These are phyloP conservation scores for Wasmannia auropunctata DNA, from an alignment of 1,140 invertebrate species.

Conservation along the genomic window DNA sequence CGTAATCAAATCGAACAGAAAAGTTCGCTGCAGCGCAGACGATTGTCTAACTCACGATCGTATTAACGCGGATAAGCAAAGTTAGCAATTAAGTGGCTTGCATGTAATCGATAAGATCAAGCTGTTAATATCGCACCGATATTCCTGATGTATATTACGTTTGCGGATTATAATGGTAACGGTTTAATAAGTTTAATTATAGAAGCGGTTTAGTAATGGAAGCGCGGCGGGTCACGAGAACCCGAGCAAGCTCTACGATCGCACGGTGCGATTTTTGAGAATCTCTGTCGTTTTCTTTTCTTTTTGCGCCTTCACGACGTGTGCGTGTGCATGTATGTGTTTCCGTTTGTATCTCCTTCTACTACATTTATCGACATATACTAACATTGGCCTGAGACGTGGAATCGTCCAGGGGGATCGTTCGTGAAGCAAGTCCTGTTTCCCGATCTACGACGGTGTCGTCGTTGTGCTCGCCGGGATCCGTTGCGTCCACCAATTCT, in stretches of 20 bases:
- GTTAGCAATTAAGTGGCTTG: background rate
- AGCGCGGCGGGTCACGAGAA: background rate
- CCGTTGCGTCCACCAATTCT: conserved; percentile 82
- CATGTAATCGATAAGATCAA: background rate
- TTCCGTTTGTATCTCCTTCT: background rate
- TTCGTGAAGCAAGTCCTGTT: conserved; percentile 80
- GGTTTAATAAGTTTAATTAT: background rate
- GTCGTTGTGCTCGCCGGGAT: conserved; percentile 80
- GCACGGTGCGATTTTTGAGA: background rate
- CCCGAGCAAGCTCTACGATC: background rate
- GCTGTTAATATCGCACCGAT: background rate
- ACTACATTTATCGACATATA: conserved; percentile 74
- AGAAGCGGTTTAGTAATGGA: background rate
- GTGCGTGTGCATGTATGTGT: background rate
- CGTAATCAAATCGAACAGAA: background rate
- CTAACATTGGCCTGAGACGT: conserved; percentile 83
- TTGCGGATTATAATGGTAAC: background rate
- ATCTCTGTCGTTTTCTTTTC: background rate
- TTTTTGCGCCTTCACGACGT: conserved; percentile 12
- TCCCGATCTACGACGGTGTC: conserved; percentile 74
- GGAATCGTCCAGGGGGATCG: conserved; percentile 79
- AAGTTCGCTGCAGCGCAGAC: background rate
- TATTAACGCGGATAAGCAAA: too few species aligned
- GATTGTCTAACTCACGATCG: too few species aligned
- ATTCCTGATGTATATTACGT: background rate